Base-by-base conservation (phyloP, 2,888 invertebrate genomes). In the Frankliniella fusca region DNA sequence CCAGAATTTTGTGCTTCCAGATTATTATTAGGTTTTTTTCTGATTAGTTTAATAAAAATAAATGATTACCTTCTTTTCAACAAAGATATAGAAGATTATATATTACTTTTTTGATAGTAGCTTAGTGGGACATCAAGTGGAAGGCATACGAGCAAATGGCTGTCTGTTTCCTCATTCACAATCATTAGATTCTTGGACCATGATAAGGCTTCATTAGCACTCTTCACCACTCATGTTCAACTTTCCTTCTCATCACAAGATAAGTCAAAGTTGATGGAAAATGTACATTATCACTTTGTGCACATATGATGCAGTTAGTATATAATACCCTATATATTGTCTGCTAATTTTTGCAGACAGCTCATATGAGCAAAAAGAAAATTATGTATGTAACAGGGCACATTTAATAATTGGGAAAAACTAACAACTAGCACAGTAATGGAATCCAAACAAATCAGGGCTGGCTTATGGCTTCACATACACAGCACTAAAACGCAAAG, bases 391-490 rank as follows among this genome's bases (percentile, higher is more conserved):
- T 61, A 5, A n/a, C 7, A 27, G 70, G 70, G 70, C 27, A 27
- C 70, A 76, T 27, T 27, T 27, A 76, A 76, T 70, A 70, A 70
- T 76, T 76, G 70, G 70, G 70, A 76, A 76, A 76, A 76, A 76
- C 70, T 76, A 76, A 76, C 70, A 76, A 76, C 70, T 76, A 76
- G 70, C 70, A 76, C 70, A 76, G 70, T 76, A 76, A 76, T 76
- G 70, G 70, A 76, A 76, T 76, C 70, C n/a, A 76, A 76, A 76
- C 23, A 76, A 76, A 27, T 27, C 23, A 27, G 70, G 70, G 23
- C 27, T 76, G 70, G 27, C 70, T 76, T 27, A 76, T 27, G 70
- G 70, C 70, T n/a, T 76, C 70, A 76, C 70, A 27, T 76, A 27
- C 70, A 76, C 70, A 76, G 70, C 70, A 23, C 70, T 76, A 76